Percentiles rank a stretch among this genome's conserved stretches.
Conservation (phyloP, 2,113 vertebrate species). For the Anolis sagrei region DNA sequence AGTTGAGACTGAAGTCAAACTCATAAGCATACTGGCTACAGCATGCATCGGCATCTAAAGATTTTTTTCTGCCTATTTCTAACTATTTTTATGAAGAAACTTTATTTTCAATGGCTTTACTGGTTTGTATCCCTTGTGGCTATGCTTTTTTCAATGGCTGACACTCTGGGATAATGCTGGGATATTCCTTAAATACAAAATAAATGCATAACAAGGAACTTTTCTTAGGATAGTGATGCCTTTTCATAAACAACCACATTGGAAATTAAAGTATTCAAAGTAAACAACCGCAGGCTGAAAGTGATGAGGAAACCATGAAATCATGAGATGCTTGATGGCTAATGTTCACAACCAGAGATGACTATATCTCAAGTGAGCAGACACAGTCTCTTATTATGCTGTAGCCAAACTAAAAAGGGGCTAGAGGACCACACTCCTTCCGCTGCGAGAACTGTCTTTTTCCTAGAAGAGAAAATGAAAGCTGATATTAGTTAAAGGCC, state of each 20-base stretch:
- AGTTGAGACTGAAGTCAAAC: no score
- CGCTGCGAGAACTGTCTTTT: constrained; percentile 89
- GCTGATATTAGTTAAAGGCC: neutral
- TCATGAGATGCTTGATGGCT: neutral
- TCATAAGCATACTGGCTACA: no score
- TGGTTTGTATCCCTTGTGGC: no score
- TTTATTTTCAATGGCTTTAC: no score
- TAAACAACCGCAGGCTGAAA: constrained; percentile 18
- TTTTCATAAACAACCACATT: neutral
- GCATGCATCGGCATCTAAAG: no score
- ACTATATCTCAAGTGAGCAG: constrained; percentile 32
- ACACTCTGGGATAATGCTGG: no score
- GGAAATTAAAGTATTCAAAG: constrained; percentile 12
- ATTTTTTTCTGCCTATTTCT: no score
- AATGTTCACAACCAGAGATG: constrained; percentile 11
- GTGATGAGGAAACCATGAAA: constrained; percentile 1
- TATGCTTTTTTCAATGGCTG: no score
- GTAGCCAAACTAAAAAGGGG: constrained; percentile 7
- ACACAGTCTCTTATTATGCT: neutral
- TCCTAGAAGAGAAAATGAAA: constrained; percentile 82
- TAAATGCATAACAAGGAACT: no score
- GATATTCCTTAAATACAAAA: no score
- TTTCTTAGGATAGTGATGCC: no score
- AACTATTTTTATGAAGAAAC: no score
- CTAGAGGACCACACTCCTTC: constrained; percentile 89